Evolutionary conservation across 1,140 invertebrate species (phyloP).

Genomic region (Papilio dardanus): DNA sequence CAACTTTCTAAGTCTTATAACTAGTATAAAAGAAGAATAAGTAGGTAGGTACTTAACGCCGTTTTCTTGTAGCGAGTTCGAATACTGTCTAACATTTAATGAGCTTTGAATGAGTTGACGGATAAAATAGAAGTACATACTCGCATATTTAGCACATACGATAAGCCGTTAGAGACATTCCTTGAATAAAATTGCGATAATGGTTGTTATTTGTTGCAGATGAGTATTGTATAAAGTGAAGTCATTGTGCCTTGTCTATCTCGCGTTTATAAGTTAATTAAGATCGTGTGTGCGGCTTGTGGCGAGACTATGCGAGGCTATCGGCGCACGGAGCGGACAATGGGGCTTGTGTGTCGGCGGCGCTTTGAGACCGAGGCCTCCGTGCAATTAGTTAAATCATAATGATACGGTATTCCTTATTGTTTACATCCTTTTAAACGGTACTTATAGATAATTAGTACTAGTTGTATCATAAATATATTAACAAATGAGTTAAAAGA

Average conservation of each 20-base stretch:
- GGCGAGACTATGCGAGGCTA: constrained; percentile 45
- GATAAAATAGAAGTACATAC: constrained; percentile 12
- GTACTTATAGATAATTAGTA: not conserved
- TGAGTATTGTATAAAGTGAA: constrained; percentile 26
- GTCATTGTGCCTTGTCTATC: constrained; percentile 53
- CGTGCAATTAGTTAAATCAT: constrained; percentile 53
- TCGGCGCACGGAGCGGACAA: constrained; percentile 52
- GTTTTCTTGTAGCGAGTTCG: not conserved
- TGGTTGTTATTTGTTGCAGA: constrained; percentile 22
- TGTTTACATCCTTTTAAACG: constrained; percentile 22
- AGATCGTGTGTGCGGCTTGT: constrained; percentile 54
- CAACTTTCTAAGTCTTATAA: not conserved
- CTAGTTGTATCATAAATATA: not conserved
- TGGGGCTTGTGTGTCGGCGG: constrained; percentile 63
- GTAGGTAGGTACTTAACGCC: constrained; percentile 6
- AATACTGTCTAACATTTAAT: constrained; percentile 22
- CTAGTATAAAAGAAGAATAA: constrained; percentile 4
- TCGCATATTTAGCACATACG: constrained; percentile 1
- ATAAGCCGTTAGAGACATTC: not conserved
- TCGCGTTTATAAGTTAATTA: constrained; percentile 70
- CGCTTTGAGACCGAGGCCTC: constrained; percentile 58
- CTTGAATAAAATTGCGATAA: constrained; percentile 4
- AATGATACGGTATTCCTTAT: constrained; percentile 9
- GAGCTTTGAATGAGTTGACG: constrained; percentile 19
- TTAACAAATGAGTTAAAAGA: too few species aligned